Evolutionary conservation across 2,888 invertebrate genomes (phyloP).

Genomic region (Gonocerus acuteangulatus): DNA sequence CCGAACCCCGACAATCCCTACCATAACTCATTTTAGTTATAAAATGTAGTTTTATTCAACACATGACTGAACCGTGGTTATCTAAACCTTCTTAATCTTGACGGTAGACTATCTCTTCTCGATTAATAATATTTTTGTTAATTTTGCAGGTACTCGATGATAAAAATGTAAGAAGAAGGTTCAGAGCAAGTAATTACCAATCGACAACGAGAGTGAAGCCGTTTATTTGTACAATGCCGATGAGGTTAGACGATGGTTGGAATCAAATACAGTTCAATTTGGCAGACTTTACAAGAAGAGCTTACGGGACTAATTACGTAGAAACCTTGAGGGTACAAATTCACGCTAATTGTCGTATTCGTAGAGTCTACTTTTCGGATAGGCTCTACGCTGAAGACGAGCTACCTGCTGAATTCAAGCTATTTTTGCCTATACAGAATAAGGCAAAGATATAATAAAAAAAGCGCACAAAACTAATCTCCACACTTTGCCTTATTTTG

Average conservation of each 20-base stretch:
- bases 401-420: slow-evolving; percentile 88
- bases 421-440: slow-evolving; percentile 55
- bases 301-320: slow-evolving; percentile 77
- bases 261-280: slow-evolving; percentile 92
- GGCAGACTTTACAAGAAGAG: slow-evolving; percentile 76
- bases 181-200: slow-evolving; percentile 73
- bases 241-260: slow-evolving; percentile 91
- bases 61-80: no score
- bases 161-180: slow-evolving; percentile 76
- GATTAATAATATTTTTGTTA: no score
- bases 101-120: no score
- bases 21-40: no score
- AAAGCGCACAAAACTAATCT: not conserved
- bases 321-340: slow-evolving; percentile 69
- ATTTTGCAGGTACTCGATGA: slow-evolving; percentile 79
- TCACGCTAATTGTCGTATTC: slow-evolving; percentile 89
- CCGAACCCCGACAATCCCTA: no score
- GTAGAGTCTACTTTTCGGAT: slow-evolving; percentile 79
- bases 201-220: slow-evolving; percentile 89
- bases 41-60: no score
- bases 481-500: not conserved
- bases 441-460: slow-evolving; percentile 25
- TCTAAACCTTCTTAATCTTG: no score
- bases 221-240: slow-evolving; percentile 97
- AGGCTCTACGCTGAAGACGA: slow-evolving; percentile 90